Evolutionary conservation across 2,113 vertebrate genomes (phyloP), one percentile per base, ranked within the genome.

Genomic region (Camelus bactrianus): DNA sequence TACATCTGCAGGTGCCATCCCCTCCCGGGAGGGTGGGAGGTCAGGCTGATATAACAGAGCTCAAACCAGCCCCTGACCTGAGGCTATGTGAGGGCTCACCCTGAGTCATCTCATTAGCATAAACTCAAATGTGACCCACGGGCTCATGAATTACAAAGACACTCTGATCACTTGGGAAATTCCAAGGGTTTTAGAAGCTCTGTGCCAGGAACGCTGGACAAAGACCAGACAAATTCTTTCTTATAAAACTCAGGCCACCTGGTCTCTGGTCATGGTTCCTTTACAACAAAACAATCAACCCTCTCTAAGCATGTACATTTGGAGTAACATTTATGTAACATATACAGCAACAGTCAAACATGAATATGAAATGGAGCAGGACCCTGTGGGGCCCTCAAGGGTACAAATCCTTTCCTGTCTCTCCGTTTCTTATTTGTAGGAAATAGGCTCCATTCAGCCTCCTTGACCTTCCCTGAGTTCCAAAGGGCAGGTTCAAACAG

Each of bases 171-270:
- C n/a, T 69, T 75, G 60, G 80, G 80, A 81, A 81, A 84, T 86
- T 76, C 52, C 28, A 62, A 56, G 13, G 12, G 50, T 26, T 81
- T 93, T 60, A 80, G 38, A 80, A 86, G 70, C 70, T 77, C 32
- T 28, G 32, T 54, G 76, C 67, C 35, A 56, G 42, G 60, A 94
- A 81, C 5, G 9, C 20, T 62, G 42, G 35, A 90, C 38, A 81
- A 96, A 96, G 22, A 81, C 19, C 26, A 89, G 69, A 75, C 15
- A 89, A 54, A 48, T 46, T 46, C 30, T 86, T 85, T 65, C 22
- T 89, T 84, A 72, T 32, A 94, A 54, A 54, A 77, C 24, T 76
- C 35, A 48, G 3, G 12, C 46, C 13, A 32, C 30, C 22, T 20
- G 3, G 26, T 75, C 38, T 87, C 32, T 46, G 54, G 83, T n/a